Evolutionary conservation across 2,113 vertebrate genomes (phyloP), one percentile per base, ranked within the genome.

Genomic region (Megaceryle maxima): DNA sequence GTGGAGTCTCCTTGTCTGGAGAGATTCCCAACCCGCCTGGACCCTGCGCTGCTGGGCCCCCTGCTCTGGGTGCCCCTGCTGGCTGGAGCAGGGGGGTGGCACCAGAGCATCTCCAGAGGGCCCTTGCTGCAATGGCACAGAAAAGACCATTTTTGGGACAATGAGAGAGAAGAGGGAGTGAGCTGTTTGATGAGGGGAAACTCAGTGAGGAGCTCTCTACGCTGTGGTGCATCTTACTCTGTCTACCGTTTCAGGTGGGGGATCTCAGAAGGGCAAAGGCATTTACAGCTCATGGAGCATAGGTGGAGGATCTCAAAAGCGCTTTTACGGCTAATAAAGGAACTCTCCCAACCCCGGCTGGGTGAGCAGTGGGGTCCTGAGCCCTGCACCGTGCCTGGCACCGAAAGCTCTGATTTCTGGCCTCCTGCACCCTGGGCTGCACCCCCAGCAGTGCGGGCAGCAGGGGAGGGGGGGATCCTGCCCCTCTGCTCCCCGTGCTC

Each of bases 201-300:
- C 31, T 12, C 17, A 4, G 5, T 0, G 15, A 44, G 24, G 9
- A n/a, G 37, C 20, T 22, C 46, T 25, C 21, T 1, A 8, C 21
- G 33, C 29, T 66, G 26, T 2, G 3, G 26, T 0, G 5, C 66
- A 2, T 5, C 3, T 6, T 2, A 5, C 9, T 46, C 77, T 2
- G 4, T 1, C 18, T 25, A 1, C 9, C 6, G 28, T 5, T 44
- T 13, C 55, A 41, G 28, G 5, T 0, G 18, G 18, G 25, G 21
- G 48, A 33, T 9, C 39, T 37, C 17, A 0, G 9, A 11, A 16
- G 6, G 22, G 35, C 63, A 56, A 50, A 43, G 12, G 22, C 6
- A 2, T 29, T 53, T 31, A 13, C 2, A 3, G 31, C 50, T 53
- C n/a, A 1, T 1, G 21, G 35, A 35, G 24, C 35, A 19, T 2